phyloP scores from a whole-genome alignment of 2,113 vertebrate genomes.

The Clarias magur region DNA sequence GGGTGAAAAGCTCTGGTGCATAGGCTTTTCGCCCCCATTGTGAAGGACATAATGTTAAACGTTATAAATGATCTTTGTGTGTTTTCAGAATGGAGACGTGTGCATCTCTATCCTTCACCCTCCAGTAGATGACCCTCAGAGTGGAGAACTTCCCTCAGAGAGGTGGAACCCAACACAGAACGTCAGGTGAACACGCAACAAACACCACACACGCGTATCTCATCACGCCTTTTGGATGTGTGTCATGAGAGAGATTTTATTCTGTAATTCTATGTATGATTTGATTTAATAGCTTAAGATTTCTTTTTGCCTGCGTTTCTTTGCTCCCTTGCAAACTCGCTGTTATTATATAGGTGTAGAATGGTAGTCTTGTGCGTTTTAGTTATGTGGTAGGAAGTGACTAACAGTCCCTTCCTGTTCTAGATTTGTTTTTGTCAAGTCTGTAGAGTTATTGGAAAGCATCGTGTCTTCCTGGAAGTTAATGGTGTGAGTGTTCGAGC shows the following conservation, averaged over 20 bases:
- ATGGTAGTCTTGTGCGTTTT: not conserved
- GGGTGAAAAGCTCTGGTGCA: no score
- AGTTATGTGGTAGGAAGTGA: slow-evolving; percentile 12
- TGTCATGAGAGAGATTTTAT: not conserved
- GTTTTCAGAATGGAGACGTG: slow-evolving; percentile 88
- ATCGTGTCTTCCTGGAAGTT: slow-evolving; percentile 35
- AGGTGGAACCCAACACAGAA: slow-evolving; percentile 99
- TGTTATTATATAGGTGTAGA: not conserved
- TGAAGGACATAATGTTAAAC: not conserved
- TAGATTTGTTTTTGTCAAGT: slow-evolving; percentile 20
- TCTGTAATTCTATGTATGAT: not conserved
- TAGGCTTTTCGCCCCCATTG: not conserved
- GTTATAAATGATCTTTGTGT: not conserved
- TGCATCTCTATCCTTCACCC: slow-evolving; percentile 98
- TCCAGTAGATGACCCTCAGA: slow-evolving; percentile 94
- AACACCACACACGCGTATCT: not conserved
- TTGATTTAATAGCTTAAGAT: not conserved
- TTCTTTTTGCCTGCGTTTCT: not conserved
- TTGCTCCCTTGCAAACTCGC: not conserved
- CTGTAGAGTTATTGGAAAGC: slow-evolving; percentile 26
- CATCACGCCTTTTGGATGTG: not conserved
- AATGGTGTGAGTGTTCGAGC: not conserved
- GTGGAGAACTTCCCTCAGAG: slow-evolving; percentile 94
- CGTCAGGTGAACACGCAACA: slow-evolving; percentile 78
- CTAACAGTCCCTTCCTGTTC: slow-evolving; percentile 22